Evolutionary conservation across 2,888 invertebrate genomes (phyloP).

Genomic region (Pseudococcus jackbeardsleyi): DNA sequence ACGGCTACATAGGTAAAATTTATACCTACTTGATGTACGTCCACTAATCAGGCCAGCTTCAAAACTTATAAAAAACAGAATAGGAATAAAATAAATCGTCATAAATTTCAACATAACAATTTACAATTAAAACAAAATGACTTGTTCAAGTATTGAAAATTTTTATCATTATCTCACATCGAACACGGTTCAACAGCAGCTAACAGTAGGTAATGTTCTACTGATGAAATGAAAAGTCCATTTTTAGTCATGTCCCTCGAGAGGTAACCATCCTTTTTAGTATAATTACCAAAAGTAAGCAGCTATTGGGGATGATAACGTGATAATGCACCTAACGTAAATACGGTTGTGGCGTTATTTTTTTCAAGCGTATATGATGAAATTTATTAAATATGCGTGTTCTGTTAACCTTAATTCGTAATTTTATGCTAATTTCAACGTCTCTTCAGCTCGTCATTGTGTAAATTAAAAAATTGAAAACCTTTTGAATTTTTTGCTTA

Average conservation of each 20-base stretch:
- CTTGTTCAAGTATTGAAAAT: not conserved
- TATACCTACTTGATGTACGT: not conserved
- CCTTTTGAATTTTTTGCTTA: too few relatives aligned
- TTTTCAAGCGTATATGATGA: not conserved
- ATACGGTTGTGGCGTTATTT: not conserved
- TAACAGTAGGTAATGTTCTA: not conserved
- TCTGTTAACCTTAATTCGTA: not conserved
- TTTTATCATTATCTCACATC: not conserved
- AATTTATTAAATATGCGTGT: not conserved
- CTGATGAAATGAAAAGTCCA: not conserved
- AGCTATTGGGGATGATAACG: not conserved
- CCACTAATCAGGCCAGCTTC: not conserved
- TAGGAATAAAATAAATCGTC: not conserved
- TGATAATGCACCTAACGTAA: not conserved
- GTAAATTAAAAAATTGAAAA: too few relatives aligned
- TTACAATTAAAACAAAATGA: not conserved
- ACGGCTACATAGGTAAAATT: too few relatives aligned
- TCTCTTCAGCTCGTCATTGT: not conserved
- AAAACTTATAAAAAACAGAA: not conserved
- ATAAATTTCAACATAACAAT: not conserved
- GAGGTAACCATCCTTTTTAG: not conserved
- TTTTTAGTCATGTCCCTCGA: not conserved
- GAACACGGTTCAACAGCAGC: not conserved
- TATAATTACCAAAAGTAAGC: constrained; percentile 18
- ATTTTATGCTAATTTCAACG: not conserved